Percentiles rank a stretch among this genome's conserved stretches.
These are phyloP conservation scores for Daubentonia madagascariensis DNA, from an alignment of 2,113 vertebrate species.

Conservation along the genomic window DNA sequence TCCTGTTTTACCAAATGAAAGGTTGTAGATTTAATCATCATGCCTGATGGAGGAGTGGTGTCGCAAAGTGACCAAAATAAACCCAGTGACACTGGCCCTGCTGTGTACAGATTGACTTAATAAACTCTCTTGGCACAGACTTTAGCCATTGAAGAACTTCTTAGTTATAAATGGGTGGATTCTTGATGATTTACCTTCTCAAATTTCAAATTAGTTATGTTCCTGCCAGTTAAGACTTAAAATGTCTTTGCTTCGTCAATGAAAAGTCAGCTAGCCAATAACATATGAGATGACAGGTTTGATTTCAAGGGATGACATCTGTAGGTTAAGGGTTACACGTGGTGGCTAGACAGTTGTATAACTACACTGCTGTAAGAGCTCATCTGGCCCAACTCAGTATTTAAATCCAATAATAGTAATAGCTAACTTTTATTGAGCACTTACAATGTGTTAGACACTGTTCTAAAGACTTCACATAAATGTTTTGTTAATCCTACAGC, in stretches of 20 bases:
- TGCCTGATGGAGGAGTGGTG: background rate
- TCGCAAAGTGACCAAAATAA: constrained; percentile 17
- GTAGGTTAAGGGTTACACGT: background rate
- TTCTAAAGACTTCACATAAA: background rate
- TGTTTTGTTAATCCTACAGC: background rate
- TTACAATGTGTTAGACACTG: background rate
- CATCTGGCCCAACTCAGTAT: background rate
- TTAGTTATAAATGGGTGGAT: background rate
- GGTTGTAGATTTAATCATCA: background rate
- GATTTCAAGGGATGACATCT: background rate
- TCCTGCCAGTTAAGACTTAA: background rate
- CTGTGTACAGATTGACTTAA: background rate
- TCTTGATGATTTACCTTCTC: background rate
- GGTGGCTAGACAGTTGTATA: background rate
- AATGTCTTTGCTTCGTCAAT: background rate
- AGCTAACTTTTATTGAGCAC: background rate
- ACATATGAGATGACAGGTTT: background rate
- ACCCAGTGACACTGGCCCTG: background rate
- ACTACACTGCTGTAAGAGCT: background rate
- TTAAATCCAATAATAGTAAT: background rate
- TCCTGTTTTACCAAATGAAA: constrained; percentile 38
- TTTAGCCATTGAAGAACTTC: background rate
- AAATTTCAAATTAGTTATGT: background rate
- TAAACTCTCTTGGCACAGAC: background rate
- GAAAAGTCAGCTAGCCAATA: background rate